Evolutionary conservation across 2,797 vertebrate species (phyloP).

Genomic region (Pogonophryne albipinna): DNA sequence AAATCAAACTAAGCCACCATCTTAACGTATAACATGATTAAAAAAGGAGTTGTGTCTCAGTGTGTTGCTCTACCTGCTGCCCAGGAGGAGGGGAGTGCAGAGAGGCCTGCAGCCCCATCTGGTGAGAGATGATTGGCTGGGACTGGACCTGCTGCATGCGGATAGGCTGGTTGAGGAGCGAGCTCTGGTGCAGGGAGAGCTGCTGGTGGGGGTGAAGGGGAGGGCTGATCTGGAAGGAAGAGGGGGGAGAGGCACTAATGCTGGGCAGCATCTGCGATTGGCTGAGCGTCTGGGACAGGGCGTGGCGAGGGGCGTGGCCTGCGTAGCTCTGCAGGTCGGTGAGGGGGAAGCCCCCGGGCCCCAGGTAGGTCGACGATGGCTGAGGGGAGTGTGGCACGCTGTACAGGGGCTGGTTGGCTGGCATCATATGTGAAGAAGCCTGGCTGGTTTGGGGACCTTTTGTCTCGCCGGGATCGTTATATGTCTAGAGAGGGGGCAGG

Average conservation of each 20-base stretch:
- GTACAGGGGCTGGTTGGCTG: conserved; percentile 93
- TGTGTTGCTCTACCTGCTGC: conserved; percentile 88
- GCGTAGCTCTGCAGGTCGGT: conserved; percentile 95
- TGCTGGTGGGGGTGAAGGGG: conserved; percentile 93
- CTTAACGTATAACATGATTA: not conserved
- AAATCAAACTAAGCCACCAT: not conserved
- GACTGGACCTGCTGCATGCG: conserved; percentile 97
- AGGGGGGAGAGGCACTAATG: conserved; percentile 95
- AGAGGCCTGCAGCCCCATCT: conserved; percentile 97
- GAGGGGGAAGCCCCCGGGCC: conserved; percentile 92
- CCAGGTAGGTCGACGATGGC: conserved; percentile 91
- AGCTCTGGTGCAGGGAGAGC: conserved; percentile 94
- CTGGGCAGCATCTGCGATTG: conserved; percentile 95
- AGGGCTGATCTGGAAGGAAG: conserved; percentile 96
- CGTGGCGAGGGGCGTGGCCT: conserved; percentile 88
- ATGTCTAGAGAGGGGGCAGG: conserved; percentile 83
- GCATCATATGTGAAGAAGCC: conserved; percentile 91
- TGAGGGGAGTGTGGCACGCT: conserved; percentile 89
- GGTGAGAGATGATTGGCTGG: conserved; percentile 93
- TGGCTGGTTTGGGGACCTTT: conserved; percentile 90
- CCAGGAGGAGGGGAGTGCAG: conserved; percentile 94
- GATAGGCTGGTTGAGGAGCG: conserved; percentile 94
- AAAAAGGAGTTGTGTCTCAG: not conserved
- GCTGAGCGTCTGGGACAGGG: conserved; percentile 91
- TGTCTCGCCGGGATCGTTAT: conserved; percentile 90